These are phyloP conservation scores for Brienomyrus longianalis DNA, from an alignment of 2,113 vertebrate genomes.

Conservation along the genomic window DNA sequence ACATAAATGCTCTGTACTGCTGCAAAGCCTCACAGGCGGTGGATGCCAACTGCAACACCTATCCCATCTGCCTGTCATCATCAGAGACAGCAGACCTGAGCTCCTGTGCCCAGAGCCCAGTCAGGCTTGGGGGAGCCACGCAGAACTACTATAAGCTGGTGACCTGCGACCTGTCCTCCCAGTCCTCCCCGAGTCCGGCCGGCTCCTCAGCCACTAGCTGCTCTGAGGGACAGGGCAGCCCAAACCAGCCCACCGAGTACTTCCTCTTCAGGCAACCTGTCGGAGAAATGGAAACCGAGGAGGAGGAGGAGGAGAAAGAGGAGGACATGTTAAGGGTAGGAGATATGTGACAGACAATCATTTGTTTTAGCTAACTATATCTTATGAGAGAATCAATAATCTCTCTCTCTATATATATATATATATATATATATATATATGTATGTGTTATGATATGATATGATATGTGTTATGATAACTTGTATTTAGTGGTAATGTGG, in stretches of 20 bases:
- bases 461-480: background rate
- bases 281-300: conserved; percentile 32
- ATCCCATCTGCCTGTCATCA: conserved; percentile 59
- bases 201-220: conserved; percentile 90
- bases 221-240: conserved; percentile 83
- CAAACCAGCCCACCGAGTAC: conserved; percentile 83
- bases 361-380: background rate
- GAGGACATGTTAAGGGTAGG: conserved; percentile 29
- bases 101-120: conserved; percentile 88
- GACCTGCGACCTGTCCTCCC: conserved; percentile 90
- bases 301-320: conserved; percentile 34
- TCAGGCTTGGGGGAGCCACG: conserved; percentile 85
- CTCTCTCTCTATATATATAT: too few species aligned
- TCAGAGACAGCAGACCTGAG: conserved; percentile 69
- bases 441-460: too few species aligned
- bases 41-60: conserved; percentile 93
- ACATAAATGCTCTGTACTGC: conserved; percentile 64
- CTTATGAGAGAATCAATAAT: background rate
- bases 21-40: conserved; percentile 74
- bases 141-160: conserved; percentile 98
- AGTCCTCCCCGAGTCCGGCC: conserved; percentile 85
- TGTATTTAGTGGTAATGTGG: background rate
- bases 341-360: background rate
- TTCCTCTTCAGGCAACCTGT: conserved; percentile 78
- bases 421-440: too few species aligned